These are phyloP conservation scores for Tiliacea citrago DNA, from an alignment of 2,888 invertebrate species.

Conservation along the genomic window DNA sequence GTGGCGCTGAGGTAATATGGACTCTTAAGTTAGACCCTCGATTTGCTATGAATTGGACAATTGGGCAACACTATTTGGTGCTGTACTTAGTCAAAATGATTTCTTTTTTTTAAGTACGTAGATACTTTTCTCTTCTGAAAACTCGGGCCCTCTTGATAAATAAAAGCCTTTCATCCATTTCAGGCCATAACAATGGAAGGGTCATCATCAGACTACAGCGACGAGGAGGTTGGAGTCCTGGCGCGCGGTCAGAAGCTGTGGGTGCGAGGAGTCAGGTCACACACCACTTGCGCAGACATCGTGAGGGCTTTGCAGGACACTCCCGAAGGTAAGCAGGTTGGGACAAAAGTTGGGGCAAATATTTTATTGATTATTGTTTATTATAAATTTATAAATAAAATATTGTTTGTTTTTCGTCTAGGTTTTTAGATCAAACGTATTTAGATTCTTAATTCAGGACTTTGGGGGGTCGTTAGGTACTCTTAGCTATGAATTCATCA, in stretches of 20 bases:
- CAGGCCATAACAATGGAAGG: constrained; percentile 81
- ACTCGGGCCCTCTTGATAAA: neutral
- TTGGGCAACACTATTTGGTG: neutral
- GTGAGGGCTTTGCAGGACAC: constrained; percentile 92
- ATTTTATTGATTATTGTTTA: no score
- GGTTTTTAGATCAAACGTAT: neutral
- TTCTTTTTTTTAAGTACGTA: neutral
- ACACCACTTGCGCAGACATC: constrained; percentile 95
- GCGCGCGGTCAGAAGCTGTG: constrained; percentile 94
- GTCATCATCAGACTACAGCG: constrained; percentile 90
- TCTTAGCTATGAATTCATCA: neutral
- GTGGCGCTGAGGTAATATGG: no score
- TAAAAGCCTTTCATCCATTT: constrained; percentile 8
- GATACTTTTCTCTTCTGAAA: neutral
- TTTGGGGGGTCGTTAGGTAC: neutral
- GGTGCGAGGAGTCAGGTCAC: constrained; percentile 94
- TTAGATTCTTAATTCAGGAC: neutral
- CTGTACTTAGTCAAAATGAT: neutral
- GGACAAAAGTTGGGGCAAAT: neutral
- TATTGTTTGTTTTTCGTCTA: neutral
- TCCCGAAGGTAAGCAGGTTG: constrained; percentile 81
- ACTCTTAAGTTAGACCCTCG: neutral
- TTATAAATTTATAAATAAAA: neutral
- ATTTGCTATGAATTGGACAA: neutral
- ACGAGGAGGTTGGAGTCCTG: constrained; percentile 94